Base-by-base conservation (phyloP, 1,140 invertebrate genomes). In the Tetramorium alpestre region DNA sequence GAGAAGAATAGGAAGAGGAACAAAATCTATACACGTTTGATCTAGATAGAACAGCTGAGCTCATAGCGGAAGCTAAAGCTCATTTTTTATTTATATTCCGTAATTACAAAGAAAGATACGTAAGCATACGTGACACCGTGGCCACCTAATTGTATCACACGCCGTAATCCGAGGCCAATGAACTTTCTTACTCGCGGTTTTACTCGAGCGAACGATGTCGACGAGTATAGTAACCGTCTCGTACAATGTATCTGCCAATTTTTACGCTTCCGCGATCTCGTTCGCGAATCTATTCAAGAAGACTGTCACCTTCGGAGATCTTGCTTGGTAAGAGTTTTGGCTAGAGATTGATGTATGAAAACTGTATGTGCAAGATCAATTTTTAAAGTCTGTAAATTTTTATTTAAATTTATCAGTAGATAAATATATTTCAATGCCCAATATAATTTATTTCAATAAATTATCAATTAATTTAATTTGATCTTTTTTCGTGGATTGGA, bases 101-200 rank as follows among this genome's bases (percentile, higher is more conserved):
- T 49, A 25, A 69, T 69, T 69, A 69, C 47, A 28, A 28, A 25
- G n/a, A 49, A 49, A 69, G 65, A 25, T 54, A 69, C 47, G 8
- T 41, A 41, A 18, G 41, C 41, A 49, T 33, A 33, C 41, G 33
- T 54, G 41, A 62, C 56, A 64, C 16, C 47, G 64, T 72, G 18
- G 56, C 41, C 51, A 69, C 54, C 54, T 84, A 84, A 84, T 84
- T 84, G 80, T 82, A 82, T 82, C 80, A 22, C 25, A 33, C 18
- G 18, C 18, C 77, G 25, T 49, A 18, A 7, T 56, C 25, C 16
- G 69, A 33, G 80, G 80, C 18, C 80, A 84, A 84, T 7, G 80
- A 84, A 84, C 80, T 75, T 82, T 82, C 80, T 72, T 44, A 41
- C 67, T 73, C 25, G 41, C 10, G 54, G n/a, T 84, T 75, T 75